Evolutionary conservation across 2,113 vertebrate genomes (phyloP).

Genomic region (Erpornis zantholeuca): DNA sequence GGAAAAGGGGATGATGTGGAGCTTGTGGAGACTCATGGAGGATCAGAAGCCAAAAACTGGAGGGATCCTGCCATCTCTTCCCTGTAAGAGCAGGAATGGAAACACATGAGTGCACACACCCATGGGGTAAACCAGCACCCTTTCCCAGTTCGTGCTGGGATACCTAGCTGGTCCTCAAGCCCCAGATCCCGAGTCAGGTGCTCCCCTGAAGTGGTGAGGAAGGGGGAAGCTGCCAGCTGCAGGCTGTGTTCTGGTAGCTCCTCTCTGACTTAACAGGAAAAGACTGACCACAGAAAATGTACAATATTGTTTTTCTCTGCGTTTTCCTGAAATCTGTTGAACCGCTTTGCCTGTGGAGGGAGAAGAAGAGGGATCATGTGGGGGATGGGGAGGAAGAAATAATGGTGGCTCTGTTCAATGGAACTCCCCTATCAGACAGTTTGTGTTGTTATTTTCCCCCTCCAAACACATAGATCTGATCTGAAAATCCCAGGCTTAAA

Average conservation of each 20-base stretch:
- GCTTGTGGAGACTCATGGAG: neutral
- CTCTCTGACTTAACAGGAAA: neutral
- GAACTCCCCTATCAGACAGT: neutral
- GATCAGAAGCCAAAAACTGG: neutral
- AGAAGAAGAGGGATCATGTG: neutral
- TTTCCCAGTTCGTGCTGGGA: neutral
- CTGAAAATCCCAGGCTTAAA: neutral
- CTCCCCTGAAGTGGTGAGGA: neutral
- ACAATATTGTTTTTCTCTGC: neutral
- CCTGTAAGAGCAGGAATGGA: neutral
- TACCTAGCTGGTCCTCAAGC: neutral
- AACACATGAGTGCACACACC: neutral
- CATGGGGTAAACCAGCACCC: neutral
- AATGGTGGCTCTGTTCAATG: neutral
- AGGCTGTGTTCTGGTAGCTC: neutral
- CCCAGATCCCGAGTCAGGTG: fast-evolving
- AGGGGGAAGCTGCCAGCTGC: neutral
- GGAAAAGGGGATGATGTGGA: neutral
- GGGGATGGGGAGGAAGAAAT: neutral
- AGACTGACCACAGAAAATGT: neutral
- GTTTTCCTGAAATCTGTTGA: neutral
- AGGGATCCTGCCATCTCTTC: neutral
- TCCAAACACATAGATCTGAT: neutral
- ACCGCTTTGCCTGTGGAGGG: neutral
- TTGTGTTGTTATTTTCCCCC: neutral